Conservation (phyloP, 2,113 vertebrate genomes). For the Eulemur rufifrons region DNA sequence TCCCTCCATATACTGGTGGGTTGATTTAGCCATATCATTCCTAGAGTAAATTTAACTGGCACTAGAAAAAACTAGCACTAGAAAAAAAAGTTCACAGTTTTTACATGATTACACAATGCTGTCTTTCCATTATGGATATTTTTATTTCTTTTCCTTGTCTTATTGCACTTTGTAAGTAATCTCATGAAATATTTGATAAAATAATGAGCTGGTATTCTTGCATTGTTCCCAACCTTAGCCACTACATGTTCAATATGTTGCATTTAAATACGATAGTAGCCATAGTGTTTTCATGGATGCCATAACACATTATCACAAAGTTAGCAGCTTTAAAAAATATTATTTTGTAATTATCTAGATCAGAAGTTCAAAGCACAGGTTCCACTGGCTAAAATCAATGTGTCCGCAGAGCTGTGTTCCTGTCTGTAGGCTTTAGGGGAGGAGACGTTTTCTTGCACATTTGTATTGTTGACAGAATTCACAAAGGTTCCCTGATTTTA, state of each 20-base stretch:
- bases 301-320: not conserved
- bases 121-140: not conserved
- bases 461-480: not conserved
- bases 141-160: not conserved
- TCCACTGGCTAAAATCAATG: not conserved
- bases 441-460: not conserved
- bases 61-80: not conserved
- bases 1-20: not conserved
- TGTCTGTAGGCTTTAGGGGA: not conserved
- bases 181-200: not conserved
- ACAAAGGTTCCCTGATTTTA: not conserved
- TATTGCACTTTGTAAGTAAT: not conserved
- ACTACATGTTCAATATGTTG: not conserved
- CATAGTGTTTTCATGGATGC: not conserved
- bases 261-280: not conserved
- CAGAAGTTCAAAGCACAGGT: not conserved
- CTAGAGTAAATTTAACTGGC: not conserved
- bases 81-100: not conserved
- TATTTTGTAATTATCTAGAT: not conserved
- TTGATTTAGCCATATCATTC: not conserved
- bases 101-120: not conserved
- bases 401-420: not conserved
- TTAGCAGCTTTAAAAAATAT: not conserved
- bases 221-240: not conserved
- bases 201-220: not conserved